A percentile compares a stretch with the other conserved stretches of the same genome.
Evolutionary conservation across 2,113 vertebrate species (phyloP).

Genomic region (Ammodytes marinus): DNA sequence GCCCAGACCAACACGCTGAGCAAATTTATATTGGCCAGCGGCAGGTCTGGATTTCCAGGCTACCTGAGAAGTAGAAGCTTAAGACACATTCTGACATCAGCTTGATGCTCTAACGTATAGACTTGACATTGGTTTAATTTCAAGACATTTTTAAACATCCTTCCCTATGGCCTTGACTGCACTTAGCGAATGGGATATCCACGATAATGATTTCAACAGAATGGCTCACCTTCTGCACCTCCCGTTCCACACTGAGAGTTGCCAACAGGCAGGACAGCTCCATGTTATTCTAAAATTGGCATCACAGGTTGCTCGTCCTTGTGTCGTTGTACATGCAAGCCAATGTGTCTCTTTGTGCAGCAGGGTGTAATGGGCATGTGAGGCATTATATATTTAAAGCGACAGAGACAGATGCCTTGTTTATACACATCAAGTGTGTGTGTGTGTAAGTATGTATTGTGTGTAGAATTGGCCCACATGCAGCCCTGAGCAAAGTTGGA

Average conservation of each 20-base stretch:
- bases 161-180: constrained; percentile 31
- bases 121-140: constrained; percentile 33
- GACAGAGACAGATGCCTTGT: constrained; percentile 75
- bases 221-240: constrained; percentile 58
- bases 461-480: constrained; percentile 49
- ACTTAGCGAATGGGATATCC: constrained; percentile 35
- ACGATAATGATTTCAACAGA: constrained; percentile 59
- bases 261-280: constrained; percentile 68
- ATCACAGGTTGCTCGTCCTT: constrained; percentile 60
- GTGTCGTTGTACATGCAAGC: constrained; percentile 38
- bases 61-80: constrained; percentile 13
- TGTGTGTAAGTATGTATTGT: not conserved
- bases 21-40: no score
- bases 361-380: constrained; percentile 13
- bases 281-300: constrained; percentile 68
- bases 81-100: constrained; percentile 12
- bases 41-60: no score
- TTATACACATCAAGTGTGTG: constrained; percentile 60
- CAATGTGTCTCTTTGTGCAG: constrained; percentile 37
- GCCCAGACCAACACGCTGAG: no score
- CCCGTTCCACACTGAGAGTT: constrained; percentile 33
- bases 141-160: constrained; percentile 37
- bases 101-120: constrained; percentile 9
- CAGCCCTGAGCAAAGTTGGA: constrained; percentile 70
- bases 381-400: constrained; percentile 61